Evolutionary conservation across 1,140 invertebrate species (phyloP), one percentile per base, ranked within the genome.

Genomic region (Drosophila simulans): DNA sequence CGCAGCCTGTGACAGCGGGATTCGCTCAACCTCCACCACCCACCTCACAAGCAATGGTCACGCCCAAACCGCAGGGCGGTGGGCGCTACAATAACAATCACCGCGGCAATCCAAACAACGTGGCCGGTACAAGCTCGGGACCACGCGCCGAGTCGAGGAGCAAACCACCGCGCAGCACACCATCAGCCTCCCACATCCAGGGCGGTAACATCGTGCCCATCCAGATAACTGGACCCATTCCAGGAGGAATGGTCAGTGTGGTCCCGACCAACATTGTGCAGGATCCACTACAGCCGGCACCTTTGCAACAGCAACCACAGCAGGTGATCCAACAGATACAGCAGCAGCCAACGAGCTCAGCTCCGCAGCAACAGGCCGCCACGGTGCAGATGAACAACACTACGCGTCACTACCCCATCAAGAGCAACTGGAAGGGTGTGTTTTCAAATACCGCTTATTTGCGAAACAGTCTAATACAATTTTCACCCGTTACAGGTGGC

Each of bases 1-100:
- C 95, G 35, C 95, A 96, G 86, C 66, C 86, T 27, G 57, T 96
- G 94, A 91, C 94, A 93, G 77, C 93, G 92, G 91, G 93, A 74
- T 93, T 93, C 60, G 92, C 92, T 74, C 86, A 80, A 15, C 80
- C 91, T 45, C 85, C 86, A 17, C 85, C 75, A 55, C 86, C 90
- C 66, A 71, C 83, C 57, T 65, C 86, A 73, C 81, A 90, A 68
- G 55, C 75, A 5, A 89, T 89, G 70, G 83, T 79, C 31, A 72
- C 83, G 37, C 77, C 80, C 25, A 91, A 91, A 66, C 84, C 84
- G 37, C 91, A 88, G 55, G 86, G 88, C 62, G 77, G 88, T 43
- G 82, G 89, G 4, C 80, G 80, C 20, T 91, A 85, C 63, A 81
- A 83, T 46, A 91, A 72, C 62, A 90, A 55, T 60, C 78, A 91